A percentile compares a stretch with the other conserved stretches of the same genome.
Evolutionary conservation across 2,797 vertebrate species (phyloP).

Genomic region (Pristis pectinata): DNA sequence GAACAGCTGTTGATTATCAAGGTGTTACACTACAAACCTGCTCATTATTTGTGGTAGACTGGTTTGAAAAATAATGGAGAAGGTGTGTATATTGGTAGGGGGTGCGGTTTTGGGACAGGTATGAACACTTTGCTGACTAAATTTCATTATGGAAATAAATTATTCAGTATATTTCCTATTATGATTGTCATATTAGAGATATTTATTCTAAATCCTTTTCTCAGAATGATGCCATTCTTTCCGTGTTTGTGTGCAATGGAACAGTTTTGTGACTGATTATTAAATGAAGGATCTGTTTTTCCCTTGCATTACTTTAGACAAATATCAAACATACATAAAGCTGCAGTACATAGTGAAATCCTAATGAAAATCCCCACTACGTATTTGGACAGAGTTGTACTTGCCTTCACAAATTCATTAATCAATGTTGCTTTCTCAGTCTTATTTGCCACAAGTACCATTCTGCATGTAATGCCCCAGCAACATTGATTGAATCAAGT

Average conservation of each 20-base stretch:
- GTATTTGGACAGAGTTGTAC: not conserved
- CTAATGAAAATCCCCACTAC: not conserved
- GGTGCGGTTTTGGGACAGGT: too few relatives aligned
- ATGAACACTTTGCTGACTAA: not conserved
- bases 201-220: not conserved
- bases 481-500: not conserved
- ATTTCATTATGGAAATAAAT: not conserved
- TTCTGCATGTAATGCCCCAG: not conserved
- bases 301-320: not conserved
- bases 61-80: not conserved
- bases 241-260: not conserved
- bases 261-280: not conserved
- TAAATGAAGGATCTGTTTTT: not conserved
- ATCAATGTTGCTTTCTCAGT: constrained; percentile 17
- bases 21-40: not conserved
- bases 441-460: constrained; percentile 20
- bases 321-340: not conserved
- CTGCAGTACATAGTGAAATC: not conserved
- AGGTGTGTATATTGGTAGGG: too few relatives aligned
- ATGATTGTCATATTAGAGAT: not conserved
- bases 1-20: not conserved
- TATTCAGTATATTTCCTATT: not conserved
- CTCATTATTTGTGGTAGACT: not conserved
- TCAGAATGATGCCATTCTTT: not conserved
- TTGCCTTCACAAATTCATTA: not conserved